Conservation (phyloP, 23 tunicate species). For the Ascidia mentula region DNA sequence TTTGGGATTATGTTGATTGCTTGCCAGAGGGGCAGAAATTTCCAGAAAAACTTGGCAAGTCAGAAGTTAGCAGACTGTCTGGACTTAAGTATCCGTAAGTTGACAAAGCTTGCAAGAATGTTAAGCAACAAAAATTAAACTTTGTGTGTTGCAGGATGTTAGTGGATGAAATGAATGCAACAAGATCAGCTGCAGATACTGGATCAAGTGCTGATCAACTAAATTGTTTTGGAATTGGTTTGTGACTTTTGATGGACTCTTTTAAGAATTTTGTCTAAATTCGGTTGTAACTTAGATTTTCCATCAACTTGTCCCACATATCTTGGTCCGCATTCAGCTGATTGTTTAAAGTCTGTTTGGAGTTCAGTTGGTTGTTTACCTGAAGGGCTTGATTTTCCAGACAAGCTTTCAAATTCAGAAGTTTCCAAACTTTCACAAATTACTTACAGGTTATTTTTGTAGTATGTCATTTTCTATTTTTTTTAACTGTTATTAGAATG, state of each 20-base stretch:
- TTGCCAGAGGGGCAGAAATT: neutral
- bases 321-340: neutral
- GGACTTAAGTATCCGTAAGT: neutral
- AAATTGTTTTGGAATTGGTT: neutral
- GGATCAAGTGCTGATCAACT: neutral
- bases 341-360: constrained; percentile 25
- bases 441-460: neutral
- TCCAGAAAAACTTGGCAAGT: neutral
- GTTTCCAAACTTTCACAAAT: neutral
- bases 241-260: no score
- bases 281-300: no score
- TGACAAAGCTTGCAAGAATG: no score
- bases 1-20: neutral
- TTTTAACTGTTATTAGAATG: no score
- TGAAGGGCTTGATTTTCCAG: constrained; percentile 13
- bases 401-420: neutral
- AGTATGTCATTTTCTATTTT: no score
- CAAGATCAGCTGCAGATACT: neutral
- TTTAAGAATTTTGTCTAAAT: no score
- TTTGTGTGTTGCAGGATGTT: neutral
- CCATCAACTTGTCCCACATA: constrained; percentile 22
- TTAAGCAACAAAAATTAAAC: no score
- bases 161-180: neutral
- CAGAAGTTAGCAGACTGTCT: neutral
- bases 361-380: neutral